Evolutionary conservation across 1,140 invertebrate genomes (phyloP).

Genomic region (Apocrypta bakeri): DNA sequence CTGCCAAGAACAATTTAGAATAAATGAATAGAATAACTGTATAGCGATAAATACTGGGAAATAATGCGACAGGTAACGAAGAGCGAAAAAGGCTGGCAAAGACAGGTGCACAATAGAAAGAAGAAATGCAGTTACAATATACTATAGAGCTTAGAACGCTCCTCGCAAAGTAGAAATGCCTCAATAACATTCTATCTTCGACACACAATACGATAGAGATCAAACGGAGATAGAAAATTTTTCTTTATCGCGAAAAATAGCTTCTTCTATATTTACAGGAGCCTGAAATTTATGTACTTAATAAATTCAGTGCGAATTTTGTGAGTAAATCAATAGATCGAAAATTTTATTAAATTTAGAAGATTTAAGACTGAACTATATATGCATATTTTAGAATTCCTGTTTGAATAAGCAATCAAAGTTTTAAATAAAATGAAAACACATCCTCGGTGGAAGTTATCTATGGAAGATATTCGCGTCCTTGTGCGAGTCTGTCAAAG

Average conservation of each 20-base stretch:
- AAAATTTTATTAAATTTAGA: too few relatives aligned
- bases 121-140: slow-evolving; percentile 17
- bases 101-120: not conserved
- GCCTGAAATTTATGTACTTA: too few relatives aligned
- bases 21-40: not conserved
- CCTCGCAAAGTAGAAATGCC: not conserved
- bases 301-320: not conserved
- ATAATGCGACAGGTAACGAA: not conserved
- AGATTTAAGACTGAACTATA: too few relatives aligned
- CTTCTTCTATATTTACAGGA: not conserved
- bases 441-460: too few relatives aligned
- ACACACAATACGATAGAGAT: not conserved
- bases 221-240: not conserved
- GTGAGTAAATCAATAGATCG: too few relatives aligned
- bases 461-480: too few relatives aligned
- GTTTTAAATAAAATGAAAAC: too few relatives aligned
- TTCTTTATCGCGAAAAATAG: not conserved
- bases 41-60: not conserved
- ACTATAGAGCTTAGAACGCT: not conserved
- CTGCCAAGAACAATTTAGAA: too few relatives aligned
- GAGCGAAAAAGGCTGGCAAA: not conserved
- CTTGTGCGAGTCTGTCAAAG: too few relatives aligned
- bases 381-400: too few relatives aligned
- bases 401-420: too few relatives aligned
- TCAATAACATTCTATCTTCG: not conserved